A percentile compares a stretch with the other conserved stretches of the same genome.
phyloP scores from a whole-genome alignment of 2,113 vertebrate genomes.

The Poecile atricapillus region DNA sequence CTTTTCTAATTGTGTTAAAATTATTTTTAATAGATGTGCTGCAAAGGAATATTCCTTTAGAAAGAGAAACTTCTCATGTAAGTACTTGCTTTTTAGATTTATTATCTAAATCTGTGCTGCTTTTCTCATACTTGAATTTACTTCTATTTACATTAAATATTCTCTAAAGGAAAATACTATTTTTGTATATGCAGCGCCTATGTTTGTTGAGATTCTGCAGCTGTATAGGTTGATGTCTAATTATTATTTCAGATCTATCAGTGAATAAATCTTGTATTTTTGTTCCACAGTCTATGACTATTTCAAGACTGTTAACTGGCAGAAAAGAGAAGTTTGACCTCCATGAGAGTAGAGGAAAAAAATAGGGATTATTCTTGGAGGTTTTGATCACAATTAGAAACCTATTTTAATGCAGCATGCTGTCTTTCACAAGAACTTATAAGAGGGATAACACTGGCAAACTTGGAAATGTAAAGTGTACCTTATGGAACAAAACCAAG shows the following conservation, averaged over 20 bases:
- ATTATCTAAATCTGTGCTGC: not conserved
- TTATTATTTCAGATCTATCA: conserved; percentile 1
- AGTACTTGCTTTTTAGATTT: not conserved
- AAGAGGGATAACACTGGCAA: not conserved
- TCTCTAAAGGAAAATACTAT: not conserved
- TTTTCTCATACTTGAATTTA: not conserved
- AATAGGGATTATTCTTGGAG: not conserved
- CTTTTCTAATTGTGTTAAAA: not conserved
- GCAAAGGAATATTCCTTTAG: not conserved
- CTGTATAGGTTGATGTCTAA: conserved; percentile 5
- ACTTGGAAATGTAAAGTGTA: not conserved
- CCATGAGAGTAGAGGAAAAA: not conserved
- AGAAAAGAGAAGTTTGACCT: not conserved
- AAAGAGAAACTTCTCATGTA: conserved; percentile 39
- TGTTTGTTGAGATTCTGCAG: not conserved
- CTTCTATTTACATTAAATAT: conserved; percentile 22
- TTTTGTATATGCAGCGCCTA: not conserved
- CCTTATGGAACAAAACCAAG: not conserved
- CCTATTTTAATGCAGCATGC: not conserved
- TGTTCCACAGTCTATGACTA: not conserved
- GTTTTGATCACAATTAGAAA: not conserved
- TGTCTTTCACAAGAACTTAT: not conserved
- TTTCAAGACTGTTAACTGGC: not conserved
- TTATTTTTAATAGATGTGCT: conserved; percentile 47
- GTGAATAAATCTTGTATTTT: not conserved